phyloP scores from a whole-genome alignment of 2,113 vertebrate species.

The Tamias sibiricus region DNA sequence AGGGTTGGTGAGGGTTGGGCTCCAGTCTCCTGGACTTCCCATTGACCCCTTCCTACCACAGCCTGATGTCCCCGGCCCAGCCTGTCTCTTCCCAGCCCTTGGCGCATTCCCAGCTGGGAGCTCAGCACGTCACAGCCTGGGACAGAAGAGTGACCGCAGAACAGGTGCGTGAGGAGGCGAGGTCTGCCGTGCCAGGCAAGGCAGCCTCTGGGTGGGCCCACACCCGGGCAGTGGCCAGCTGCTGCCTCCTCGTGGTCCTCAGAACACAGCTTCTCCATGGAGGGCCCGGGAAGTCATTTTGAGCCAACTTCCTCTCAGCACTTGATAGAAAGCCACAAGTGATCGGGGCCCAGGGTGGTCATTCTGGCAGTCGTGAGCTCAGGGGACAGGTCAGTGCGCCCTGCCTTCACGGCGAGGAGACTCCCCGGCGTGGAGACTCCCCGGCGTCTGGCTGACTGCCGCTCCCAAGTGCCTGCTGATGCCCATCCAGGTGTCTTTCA shows the following conservation, averaged over 20 bases:
- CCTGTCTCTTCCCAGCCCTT: background rate
- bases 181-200: background rate
- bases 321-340: accelerated
- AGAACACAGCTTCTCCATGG: background rate
- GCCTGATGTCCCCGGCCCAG: background rate
- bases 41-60: background rate
- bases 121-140: background rate
- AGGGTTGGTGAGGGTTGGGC: background rate
- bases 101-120: no score
- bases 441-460: background rate
- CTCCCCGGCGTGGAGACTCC: background rate
- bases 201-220: background rate
- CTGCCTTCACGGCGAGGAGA: background rate
- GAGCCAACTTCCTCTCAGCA: background rate
- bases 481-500: no score
- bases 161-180: no score
- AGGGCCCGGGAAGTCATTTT: background rate
- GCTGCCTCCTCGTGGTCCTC: background rate
- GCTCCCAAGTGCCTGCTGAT: no score
- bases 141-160: background rate
- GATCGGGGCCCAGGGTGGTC: background rate
- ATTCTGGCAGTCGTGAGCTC: background rate
- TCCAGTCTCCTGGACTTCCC: background rate
- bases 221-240: no score
- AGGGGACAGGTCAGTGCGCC: background rate